Base-by-base conservation (phyloP, 2,888 invertebrate genomes). In the Polyommatus iphigenia region DNA sequence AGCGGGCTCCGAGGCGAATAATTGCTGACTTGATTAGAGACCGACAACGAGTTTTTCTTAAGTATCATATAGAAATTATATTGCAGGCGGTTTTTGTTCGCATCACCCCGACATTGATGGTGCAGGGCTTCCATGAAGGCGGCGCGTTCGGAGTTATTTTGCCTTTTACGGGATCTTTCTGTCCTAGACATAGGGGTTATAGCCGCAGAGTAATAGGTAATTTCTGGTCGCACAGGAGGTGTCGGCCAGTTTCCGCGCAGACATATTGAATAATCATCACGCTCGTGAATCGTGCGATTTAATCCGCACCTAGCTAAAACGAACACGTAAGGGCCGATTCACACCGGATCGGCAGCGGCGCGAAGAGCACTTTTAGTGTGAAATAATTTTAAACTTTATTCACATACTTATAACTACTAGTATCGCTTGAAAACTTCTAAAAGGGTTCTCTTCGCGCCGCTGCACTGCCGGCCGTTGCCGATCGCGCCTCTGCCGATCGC, bases 281-380 rank as follows among this genome's bases (percentile, higher is more conserved):
- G 80, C 80, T 83, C 79, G 81, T 81, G 79, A 81, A 83, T 84
- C 82, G 82, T 84, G 84, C 82, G 78, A 76, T 79, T 81, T 78
- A 79, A 50, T 67, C 57, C 46, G 76, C 15, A 41, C 50, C 71
- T 46, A 41, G 72, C 59, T 72, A 57, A 32, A 81, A 80, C 80
- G 81, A 80, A 80, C 80, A 79, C 78, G 79, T 80, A 78, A n/a
- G n/a, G n/a, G n/a, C n/a, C n/a, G n/a, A n/a, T n/a, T n/a, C n/a
- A n/a, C n/a, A n/a, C n/a, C n/a, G n/a, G n/a, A n/a, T n/a, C n/a
- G n/a, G n/a, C n/a, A n/a, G n/a, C n/a, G n/a, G n/a, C n/a, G n/a
- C n/a, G n/a, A n/a, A n/a, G n/a, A n/a, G n/a, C n/a, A n/a, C n/a
- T n/a, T n/a, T n/a, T n/a, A n/a, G n/a, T n/a, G n/a, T n/a, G n/a